phyloP scores from a whole-genome alignment of 2,113 vertebrate genomes.

The Chloebia gouldiae region DNA sequence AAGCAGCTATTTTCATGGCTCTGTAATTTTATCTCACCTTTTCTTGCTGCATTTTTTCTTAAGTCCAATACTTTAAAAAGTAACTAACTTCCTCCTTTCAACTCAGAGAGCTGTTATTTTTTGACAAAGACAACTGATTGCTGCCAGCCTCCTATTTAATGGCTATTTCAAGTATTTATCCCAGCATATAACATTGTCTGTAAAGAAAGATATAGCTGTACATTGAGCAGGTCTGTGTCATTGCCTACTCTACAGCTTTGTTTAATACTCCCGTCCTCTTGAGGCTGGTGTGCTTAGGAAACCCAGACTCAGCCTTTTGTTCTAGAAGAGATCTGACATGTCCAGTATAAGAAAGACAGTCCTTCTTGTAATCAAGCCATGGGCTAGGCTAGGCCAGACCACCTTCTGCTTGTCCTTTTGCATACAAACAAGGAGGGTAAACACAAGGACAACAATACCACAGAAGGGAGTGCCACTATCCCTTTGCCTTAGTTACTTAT shows the following conservation, averaged over 20 bases:
- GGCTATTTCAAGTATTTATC: neutral
- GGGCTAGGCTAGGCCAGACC: neutral
- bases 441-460: neutral
- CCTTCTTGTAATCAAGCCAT: neutral
- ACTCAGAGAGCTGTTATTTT: neutral
- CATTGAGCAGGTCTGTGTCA: neutral
- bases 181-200: neutral
- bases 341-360: neutral
- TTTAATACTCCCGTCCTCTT: neutral
- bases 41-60: neutral
- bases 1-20: neutral
- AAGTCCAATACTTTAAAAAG: neutral
- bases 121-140: slow-evolving; percentile 42
- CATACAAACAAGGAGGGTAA: neutral
- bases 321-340: neutral
- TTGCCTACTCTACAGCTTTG: neutral
- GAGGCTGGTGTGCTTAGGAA: neutral
- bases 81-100: neutral
- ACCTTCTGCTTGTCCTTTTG: neutral
- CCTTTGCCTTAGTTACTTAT: neutral
- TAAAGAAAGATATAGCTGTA: neutral
- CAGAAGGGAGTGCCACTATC: neutral
- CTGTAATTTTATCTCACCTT: neutral
- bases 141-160: neutral
- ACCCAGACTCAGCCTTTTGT: neutral